These are phyloP conservation scores for Ladona fulva DNA, from an alignment of 1,140 invertebrate genomes.

Conservation along the genomic window DNA sequence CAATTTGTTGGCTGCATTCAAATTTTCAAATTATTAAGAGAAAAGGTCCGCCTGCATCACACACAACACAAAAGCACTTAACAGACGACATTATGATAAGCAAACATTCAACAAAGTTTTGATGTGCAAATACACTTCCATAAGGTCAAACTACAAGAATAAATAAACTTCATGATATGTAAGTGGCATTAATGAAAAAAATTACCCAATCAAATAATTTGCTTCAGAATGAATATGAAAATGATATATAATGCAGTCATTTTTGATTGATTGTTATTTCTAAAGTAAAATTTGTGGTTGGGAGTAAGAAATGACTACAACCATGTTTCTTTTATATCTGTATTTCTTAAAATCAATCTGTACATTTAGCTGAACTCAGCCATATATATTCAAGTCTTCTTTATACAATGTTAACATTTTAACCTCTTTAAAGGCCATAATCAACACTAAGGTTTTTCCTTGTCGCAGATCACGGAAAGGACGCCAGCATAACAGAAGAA, in stretches of 20 bases:
- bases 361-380: neutral
- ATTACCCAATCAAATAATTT: too few relatives aligned
- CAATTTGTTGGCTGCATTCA: neutral
- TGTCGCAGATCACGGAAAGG: neutral
- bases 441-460: neutral
- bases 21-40: neutral
- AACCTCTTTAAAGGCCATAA: neutral
- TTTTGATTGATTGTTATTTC: too few relatives aligned
- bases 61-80: neutral
- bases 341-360: conserved; percentile 8
- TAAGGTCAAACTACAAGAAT: neutral
- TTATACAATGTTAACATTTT: neutral
- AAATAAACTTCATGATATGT: too few relatives aligned
- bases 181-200: too few relatives aligned
- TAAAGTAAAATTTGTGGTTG: neutral
- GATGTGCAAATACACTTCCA: neutral
- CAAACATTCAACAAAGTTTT: neutral
- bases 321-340: neutral
- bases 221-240: too few relatives aligned
- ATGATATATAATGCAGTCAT: too few relatives aligned
- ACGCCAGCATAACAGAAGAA: neutral
- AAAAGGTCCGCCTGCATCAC: neutral
- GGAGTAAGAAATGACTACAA: neutral
- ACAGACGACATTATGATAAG: neutral
- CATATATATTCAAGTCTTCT: conserved; percentile 7